These are phyloP conservation scores for Thysanoteuthis rhombus DNA, from an alignment of 2,888 invertebrate genomes.

Conservation along the genomic window DNA sequence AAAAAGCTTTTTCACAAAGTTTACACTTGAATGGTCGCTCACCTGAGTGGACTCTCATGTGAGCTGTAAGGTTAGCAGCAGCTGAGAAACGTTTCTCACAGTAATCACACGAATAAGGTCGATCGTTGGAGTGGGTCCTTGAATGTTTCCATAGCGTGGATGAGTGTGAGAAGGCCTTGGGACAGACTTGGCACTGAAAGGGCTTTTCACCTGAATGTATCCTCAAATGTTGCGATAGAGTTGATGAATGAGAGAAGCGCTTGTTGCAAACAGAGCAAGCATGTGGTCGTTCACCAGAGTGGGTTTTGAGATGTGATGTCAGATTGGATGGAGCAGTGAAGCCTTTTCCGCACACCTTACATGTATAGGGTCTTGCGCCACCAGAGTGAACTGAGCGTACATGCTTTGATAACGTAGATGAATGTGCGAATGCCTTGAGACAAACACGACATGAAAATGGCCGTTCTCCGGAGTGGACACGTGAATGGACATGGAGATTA, in stretches of 20 bases:
- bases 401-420: conserved; percentile 23
- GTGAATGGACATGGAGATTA: neutral
- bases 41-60: conserved; percentile 1
- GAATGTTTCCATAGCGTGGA: conserved; percentile 1
- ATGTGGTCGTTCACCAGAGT: conserved; percentile 23
- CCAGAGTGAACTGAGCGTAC: neutral
- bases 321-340: conserved; percentile 18
- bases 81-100: conserved; percentile 19
- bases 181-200: neutral
- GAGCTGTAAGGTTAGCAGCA: conserved; percentile 17
- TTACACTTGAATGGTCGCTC: conserved; percentile 21
- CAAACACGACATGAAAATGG: conserved; percentile 23
- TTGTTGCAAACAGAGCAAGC: neutral
- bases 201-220: conserved; percentile 26
- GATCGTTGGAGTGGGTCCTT: conserved; percentile 14
- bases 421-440: conserved; percentile 19
- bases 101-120: conserved; percentile 19
- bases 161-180: neutral
- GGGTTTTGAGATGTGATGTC: conserved; percentile 25
- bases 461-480: conserved; percentile 12
- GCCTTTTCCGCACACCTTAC: neutral
- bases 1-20: neutral
- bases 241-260: conserved; percentile 19
- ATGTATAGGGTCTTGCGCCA: conserved; percentile 16
- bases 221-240: neutral